Evolutionary conservation across 2,113 vertebrate genomes (phyloP).

Genomic region (Scytalopus superciliaris): DNA sequence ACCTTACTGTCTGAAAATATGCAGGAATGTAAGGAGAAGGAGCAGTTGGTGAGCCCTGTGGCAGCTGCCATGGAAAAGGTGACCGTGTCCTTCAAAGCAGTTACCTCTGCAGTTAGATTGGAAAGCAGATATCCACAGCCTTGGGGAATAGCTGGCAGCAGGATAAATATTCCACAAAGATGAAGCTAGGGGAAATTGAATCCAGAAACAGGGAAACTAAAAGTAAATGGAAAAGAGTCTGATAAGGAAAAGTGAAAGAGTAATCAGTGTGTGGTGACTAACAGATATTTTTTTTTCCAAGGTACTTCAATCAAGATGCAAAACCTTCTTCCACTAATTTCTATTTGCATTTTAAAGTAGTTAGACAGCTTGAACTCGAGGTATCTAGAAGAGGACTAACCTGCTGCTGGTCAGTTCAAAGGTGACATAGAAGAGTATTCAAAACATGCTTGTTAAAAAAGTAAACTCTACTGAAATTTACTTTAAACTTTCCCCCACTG

Average conservation of each 20-base stretch:
- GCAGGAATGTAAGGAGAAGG: neutral
- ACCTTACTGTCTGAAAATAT: neutral
- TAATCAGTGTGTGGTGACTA: neutral
- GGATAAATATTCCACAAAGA: slow-evolving; percentile 9
- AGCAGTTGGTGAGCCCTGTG: neutral
- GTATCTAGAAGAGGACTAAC: neutral
- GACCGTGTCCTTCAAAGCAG: slow-evolving; percentile 1
- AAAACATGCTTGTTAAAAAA: neutral
- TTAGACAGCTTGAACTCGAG: neutral
- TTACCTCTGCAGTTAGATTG: neutral
- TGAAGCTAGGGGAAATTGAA: neutral
- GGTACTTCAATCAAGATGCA: neutral
- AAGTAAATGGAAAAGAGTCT: neutral
- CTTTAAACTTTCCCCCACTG: neutral
- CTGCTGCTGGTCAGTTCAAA: slow-evolving; percentile 8
- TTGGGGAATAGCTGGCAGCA: neutral
- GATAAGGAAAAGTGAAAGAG: slow-evolving; percentile 8
- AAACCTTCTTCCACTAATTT: neutral
- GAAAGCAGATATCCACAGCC: slow-evolving; percentile 12
- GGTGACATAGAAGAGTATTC: neutral
- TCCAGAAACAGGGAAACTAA: slow-evolving; percentile 1
- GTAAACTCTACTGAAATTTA: neutral
- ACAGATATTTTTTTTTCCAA: neutral
- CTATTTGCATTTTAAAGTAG: neutral
- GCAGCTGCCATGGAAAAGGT: neutral